Percentiles rank a stretch among this genome's conserved stretches.
Conservation (phyloP, 2,113 vertebrate species). For the Archilochus colubris region DNA sequence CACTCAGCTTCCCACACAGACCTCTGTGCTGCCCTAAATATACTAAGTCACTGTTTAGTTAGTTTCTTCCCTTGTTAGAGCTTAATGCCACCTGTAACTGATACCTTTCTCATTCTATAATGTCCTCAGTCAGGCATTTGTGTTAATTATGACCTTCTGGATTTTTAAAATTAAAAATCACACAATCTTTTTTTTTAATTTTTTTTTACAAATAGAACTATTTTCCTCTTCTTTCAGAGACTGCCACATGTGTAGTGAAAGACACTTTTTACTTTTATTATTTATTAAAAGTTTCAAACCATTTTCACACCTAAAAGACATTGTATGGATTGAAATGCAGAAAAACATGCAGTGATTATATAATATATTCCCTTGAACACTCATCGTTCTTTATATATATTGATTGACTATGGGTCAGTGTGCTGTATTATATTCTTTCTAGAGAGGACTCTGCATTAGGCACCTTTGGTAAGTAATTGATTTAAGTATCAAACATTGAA, state of each 20-base stretch:
- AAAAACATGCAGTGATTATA: not conserved
- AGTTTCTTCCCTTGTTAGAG: slow-evolving; percentile 3
- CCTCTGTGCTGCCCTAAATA: slow-evolving; percentile 3
- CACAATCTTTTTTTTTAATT: not conserved
- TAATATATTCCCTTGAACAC: not conserved
- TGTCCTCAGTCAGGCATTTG: not conserved
- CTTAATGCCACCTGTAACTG: not conserved
- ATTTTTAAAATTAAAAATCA: not conserved
- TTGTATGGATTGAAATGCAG: slow-evolving; percentile 14
- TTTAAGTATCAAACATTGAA: slow-evolving; percentile 41
- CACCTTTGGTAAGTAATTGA: slow-evolving; percentile 57
- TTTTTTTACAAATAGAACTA: not conserved
- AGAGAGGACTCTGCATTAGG: not conserved
- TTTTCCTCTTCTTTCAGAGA: not conserved
- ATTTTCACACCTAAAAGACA: slow-evolving; percentile 19
- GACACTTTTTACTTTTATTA: not conserved
- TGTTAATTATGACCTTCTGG: not conserved
- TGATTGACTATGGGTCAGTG: slow-evolving; percentile 14
- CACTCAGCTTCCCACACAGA: slow-evolving; percentile 41
- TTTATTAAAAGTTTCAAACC: slow-evolving; percentile 12
- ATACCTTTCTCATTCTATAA: slow-evolving; percentile 3
- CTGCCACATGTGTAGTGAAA: not conserved
- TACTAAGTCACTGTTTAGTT: slow-evolving; percentile 20
- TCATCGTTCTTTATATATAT: slow-evolving; percentile 27
- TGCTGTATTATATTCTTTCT: slow-evolving; percentile 28